These are phyloP conservation scores for Drosophila fulvimacula DNA, from an alignment of 2,888 invertebrate species.

Conservation along the genomic window DNA sequence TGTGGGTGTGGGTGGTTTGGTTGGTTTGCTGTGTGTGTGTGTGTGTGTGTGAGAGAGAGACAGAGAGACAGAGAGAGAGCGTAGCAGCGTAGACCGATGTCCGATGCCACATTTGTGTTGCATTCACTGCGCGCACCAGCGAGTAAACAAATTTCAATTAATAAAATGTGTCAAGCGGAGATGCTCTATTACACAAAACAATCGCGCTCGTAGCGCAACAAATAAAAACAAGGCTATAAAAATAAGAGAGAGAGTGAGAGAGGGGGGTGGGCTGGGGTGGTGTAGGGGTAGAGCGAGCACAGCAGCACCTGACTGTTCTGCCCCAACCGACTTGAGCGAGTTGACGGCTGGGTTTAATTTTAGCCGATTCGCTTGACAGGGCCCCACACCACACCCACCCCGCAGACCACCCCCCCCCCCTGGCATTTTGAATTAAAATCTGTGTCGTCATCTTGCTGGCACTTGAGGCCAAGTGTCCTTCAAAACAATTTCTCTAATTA, in stretches of 20 bases:
- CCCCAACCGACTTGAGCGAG: slow-evolving; percentile 16
- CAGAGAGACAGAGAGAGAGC: too few relatives aligned
- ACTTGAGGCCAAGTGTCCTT: slow-evolving; percentile 75
- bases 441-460: slow-evolving; percentile 66
- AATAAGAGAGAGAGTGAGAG: background rate
- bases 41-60: background rate
- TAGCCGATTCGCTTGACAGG: slow-evolving; percentile 24
- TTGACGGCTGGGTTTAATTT: slow-evolving; percentile 43
- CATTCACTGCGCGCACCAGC: slow-evolving; percentile 25
- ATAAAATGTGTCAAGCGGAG: slow-evolving; percentile 77
- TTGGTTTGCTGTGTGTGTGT: too few relatives aligned
- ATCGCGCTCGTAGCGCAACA: slow-evolving; percentile 27
- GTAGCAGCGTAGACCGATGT: background rate
- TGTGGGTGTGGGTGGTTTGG: background rate
- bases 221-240: slow-evolving; percentile 9
- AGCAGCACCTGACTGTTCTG: slow-evolving; percentile 34
- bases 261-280: too few relatives aligned
- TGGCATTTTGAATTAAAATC: slow-evolving; percentile 36
- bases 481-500: slow-evolving; percentile 82
- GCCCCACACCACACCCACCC: background rate
- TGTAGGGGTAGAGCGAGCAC: background rate
- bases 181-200: slow-evolving; percentile 70
- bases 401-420: background rate
- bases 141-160: slow-evolving; percentile 79
- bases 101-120: background rate